Conservation (phyloP, 2,888 invertebrate genomes). For the Scrobipalpa atriplicella region DNA sequence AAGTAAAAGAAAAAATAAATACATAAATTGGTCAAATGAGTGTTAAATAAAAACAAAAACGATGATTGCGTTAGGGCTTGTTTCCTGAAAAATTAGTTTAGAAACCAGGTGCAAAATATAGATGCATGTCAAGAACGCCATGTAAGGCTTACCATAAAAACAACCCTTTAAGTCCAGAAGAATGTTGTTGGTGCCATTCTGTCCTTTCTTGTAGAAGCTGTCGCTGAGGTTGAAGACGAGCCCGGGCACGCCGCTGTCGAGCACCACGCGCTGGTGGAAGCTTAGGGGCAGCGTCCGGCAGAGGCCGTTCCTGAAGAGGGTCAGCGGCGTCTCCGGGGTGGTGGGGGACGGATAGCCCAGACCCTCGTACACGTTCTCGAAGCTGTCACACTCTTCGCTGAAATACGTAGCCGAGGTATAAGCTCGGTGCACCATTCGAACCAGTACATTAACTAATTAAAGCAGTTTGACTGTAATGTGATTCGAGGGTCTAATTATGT, state of each 20-base stretch:
- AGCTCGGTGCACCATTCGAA: no score
- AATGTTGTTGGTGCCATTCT: constrained; percentile 87
- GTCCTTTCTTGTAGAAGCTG: constrained; percentile 83
- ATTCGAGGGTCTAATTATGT: no score
- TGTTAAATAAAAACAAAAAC: no score
- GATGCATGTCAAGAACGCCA: no score
- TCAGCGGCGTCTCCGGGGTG: constrained; percentile 73
- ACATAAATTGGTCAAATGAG: no score
- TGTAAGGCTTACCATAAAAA: constrained; percentile 83
- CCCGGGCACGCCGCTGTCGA: constrained; percentile 79
- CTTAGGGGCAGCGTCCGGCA: constrained; percentile 85
- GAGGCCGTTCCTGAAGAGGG: constrained; percentile 88
- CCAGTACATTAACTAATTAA: no score
- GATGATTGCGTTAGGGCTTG: no score
- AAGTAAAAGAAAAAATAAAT: no score
- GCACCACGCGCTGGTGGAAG: constrained; percentile 44
- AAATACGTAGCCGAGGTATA: background rate
- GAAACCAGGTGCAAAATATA: no score
- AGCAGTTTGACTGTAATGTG: no score
- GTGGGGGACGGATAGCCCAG: constrained; percentile 86
- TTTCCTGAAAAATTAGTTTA: no score
- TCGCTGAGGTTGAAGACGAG: constrained; percentile 84
- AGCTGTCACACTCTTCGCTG: constrained; percentile 82
- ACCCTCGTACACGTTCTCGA: constrained; percentile 88
- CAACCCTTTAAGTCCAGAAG: constrained; percentile 81